Percentiles rank a stretch among this genome's conserved stretches.
Conservation (phyloP, 2,888 invertebrate genomes). For the Pyrrhia umbra region DNA sequence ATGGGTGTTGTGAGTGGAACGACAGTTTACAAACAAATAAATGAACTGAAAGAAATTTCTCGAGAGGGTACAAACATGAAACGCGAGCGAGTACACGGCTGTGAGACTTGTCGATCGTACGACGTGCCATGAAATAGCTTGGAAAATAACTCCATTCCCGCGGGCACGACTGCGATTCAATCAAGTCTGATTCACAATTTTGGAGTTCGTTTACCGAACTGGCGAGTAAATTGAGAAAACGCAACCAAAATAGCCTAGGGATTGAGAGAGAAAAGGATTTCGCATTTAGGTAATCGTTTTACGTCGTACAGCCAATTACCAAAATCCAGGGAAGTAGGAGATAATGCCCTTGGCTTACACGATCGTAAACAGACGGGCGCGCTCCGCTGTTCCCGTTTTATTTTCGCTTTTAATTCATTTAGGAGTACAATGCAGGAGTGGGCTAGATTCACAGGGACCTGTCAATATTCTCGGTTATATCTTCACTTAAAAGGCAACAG, state of each 20-base stretch:
- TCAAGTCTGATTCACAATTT: slow-evolving; percentile 88
- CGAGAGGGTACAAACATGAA: slow-evolving; percentile 83
- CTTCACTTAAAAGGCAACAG: slow-evolving; percentile 51
- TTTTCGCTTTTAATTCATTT: slow-evolving; percentile 48
- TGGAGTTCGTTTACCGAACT: slow-evolving; percentile 87
- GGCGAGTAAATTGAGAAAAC: slow-evolving; percentile 77
- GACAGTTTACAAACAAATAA: slow-evolving; percentile 84
- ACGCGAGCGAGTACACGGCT: slow-evolving; percentile 72
- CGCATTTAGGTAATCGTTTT: slow-evolving; percentile 72
- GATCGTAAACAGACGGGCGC: slow-evolving; percentile 42
- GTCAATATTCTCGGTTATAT: slow-evolving; percentile 49
- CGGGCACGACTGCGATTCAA: slow-evolving; percentile 87
- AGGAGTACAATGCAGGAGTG: slow-evolving; percentile 50
- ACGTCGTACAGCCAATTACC: slow-evolving; percentile 70
- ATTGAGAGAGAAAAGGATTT: slow-evolving; percentile 70
- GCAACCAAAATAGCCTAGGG: slow-evolving; percentile 78
- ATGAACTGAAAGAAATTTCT: slow-evolving; percentile 87
- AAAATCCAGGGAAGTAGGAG: slow-evolving; percentile 62
- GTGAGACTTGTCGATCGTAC: slow-evolving; percentile 71
- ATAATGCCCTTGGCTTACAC: slow-evolving; percentile 50
- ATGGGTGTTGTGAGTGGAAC: slow-evolving; percentile 76
- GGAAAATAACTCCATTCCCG: slow-evolving; percentile 88
- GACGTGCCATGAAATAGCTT: slow-evolving; percentile 86
- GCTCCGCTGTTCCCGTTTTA: slow-evolving; percentile 28
- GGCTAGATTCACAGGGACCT: slow-evolving; percentile 39